A percentile compares a stretch with the other conserved stretches of the same genome.
phyloP scores from a whole-genome alignment of 2,888 invertebrate genomes.

The Stenurella melanura region DNA sequence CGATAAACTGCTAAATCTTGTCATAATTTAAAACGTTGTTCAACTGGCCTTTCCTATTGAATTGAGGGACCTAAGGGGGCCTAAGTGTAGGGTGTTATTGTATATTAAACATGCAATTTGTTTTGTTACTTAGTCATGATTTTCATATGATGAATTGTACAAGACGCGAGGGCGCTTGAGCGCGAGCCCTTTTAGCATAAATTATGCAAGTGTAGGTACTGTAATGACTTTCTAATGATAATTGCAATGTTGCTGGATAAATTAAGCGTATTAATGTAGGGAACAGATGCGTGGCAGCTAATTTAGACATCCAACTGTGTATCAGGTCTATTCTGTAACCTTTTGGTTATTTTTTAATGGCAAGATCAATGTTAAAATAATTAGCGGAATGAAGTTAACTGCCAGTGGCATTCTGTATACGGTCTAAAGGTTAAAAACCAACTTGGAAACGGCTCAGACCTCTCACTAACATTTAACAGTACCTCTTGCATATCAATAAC shows the following conservation, averaged over 20 bases:
- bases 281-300: neutral
- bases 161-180: neutral
- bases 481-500: no score
- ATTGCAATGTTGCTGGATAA: neutral
- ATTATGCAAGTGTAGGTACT: slow-evolving; percentile 19
- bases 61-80: slow-evolving; percentile 1
- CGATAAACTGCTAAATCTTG: neutral
- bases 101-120: slow-evolving; percentile 33
- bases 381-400: no score
- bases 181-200: neutral
- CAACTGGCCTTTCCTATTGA: neutral
- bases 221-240: slow-evolving; percentile 25
- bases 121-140: slow-evolving; percentile 36
- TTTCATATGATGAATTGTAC: slow-evolving; percentile 22
- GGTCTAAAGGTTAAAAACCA: no score
- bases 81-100: slow-evolving; percentile 30
- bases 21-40: neutral
- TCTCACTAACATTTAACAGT: no score
- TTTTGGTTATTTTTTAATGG: no score
- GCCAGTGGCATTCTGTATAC: no score
- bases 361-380: no score
- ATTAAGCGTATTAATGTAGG: slow-evolving; percentile 19
- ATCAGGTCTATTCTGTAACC: no score
- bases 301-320: neutral
- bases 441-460: no score